Evolutionary conservation across 2,113 vertebrate genomes (phyloP), one percentile per base, ranked within the genome.

Genomic region (Prunella fulvescens): DNA sequence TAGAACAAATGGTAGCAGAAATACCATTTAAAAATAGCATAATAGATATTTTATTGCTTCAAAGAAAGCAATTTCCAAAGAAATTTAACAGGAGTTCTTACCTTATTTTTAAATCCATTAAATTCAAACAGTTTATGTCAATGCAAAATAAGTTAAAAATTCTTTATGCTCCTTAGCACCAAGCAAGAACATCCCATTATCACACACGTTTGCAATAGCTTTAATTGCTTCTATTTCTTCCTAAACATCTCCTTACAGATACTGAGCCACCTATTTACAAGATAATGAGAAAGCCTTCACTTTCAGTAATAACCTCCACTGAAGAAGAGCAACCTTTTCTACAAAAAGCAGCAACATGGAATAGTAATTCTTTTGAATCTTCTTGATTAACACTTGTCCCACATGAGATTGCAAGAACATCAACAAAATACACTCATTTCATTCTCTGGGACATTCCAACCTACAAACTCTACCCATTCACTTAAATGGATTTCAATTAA

Each of bases 181-280:
- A 76, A 65, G 14, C 42, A 87, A 86, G 54, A 78, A 35, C 9
- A 80, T 74, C 22, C 23, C 12, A 53, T 80, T 88, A 80, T 61
- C 31, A 44, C 12, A 73, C 17, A 53, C 2, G 0, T 54, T 80
- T 86, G 44, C 39, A 85, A 72, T 66, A 76, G 37, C 56, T 85
- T 83, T 91, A 87, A 88, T 90, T 90, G 74, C 53, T 91, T 94
- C 72, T 73, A 66, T 90, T 92, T 94, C 88, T 83, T 89, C 42
- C 66, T 85, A 94, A 92, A 81, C 61, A 64, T 65, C 86, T 87
- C 58, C 73, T 71, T 58, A 77, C 26, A 79, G 76, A 66, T 50
- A 66, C n/a, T 31, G 62, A 93, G 60, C 56, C 0, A 0, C 50
- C 85, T 94, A 76, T 50, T 74, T 67, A 58, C 54, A 70, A 76